phyloP scores from a whole-genome alignment of 2,888 invertebrate species.

The Caenorhabditis virilis region DNA sequence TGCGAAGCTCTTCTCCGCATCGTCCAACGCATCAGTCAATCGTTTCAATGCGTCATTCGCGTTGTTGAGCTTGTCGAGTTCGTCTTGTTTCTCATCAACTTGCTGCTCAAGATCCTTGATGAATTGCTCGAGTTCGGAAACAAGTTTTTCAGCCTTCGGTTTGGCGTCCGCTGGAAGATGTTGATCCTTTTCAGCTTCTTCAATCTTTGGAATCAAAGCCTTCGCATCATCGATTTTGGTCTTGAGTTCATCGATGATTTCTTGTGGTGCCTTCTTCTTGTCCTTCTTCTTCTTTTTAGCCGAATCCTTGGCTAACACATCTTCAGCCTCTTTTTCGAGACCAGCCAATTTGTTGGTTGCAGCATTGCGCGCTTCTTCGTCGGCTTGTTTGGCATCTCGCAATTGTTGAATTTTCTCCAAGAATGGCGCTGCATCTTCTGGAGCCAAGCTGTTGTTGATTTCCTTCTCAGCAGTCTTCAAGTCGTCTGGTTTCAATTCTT shows the following conservation, averaged over 20 bases:
- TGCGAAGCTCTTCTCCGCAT: slow-evolving; percentile 7
- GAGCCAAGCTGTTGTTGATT: slow-evolving; percentile 14
- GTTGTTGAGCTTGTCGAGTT: slow-evolving; percentile 9
- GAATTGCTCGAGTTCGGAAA: neutral
- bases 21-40: slow-evolving; percentile 26
- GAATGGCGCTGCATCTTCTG: slow-evolving; percentile 3
- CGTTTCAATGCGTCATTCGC: slow-evolving; percentile 8
- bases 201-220: slow-evolving; percentile 7
- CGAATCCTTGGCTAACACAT: slow-evolving; percentile 7
- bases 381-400: neutral
- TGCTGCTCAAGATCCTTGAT: slow-evolving; percentile 7
- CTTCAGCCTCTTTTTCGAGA: slow-evolving; percentile 19
- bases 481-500: slow-evolving; percentile 6
- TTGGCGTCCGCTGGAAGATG: slow-evolving; percentile 5
- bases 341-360: slow-evolving; percentile 21
- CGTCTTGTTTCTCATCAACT: slow-evolving; percentile 2
- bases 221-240: slow-evolving; percentile 14
- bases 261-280: slow-evolving; percentile 1
- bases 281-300: slow-evolving; percentile 5
- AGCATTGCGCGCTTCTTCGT: slow-evolving; percentile 17
- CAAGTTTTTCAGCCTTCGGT: slow-evolving; percentile 5
- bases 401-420: slow-evolving; percentile 1
- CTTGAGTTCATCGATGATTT: slow-evolving; percentile 2
- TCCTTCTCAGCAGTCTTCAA: slow-evolving; percentile 14
- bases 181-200: slow-evolving; percentile 6